Conservation (phyloP, 2,888 invertebrate genomes). For the Drepanosiphum platanoidis region DNA sequence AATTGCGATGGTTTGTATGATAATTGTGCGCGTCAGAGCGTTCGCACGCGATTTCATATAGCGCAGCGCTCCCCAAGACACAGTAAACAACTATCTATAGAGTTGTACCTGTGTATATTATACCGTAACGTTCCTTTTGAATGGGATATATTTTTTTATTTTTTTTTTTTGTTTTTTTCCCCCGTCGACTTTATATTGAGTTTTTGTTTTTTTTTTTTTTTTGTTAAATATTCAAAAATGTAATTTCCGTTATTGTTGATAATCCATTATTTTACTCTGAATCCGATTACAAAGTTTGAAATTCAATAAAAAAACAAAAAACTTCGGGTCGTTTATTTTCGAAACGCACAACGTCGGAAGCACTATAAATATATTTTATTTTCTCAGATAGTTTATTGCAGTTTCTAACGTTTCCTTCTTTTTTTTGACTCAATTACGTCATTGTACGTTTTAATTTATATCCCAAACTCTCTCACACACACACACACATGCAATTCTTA, state of each 20-base stretch:
- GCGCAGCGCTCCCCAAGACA: neutral
- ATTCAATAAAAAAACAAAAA: slow-evolving; percentile 44
- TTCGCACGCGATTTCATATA: neutral
- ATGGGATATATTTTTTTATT: neutral
- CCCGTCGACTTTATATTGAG: neutral
- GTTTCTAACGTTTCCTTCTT: slow-evolving; percentile 35
- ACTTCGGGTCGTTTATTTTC: slow-evolving; percentile 44
- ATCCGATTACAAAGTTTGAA: slow-evolving; percentile 48
- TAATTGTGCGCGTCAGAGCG: neutral
- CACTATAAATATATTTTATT: slow-evolving; percentile 25
- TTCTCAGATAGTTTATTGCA: slow-evolving; percentile 34
- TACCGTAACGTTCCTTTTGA: slow-evolving; percentile 6
- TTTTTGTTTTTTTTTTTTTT: slow-evolving; percentile 1
- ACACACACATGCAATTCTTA: neutral
- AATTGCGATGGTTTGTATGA: too few species aligned
- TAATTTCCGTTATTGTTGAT: slow-evolving; percentile 52
- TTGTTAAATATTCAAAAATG: slow-evolving; percentile 51
- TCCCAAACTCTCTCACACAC: neutral
- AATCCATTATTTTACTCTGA: slow-evolving; percentile 47
- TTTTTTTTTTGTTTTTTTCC: neutral
- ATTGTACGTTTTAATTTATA: slow-evolving; percentile 23
- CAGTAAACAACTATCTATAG: neutral
- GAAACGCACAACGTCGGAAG: slow-evolving; percentile 14
- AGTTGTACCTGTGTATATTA: neutral
- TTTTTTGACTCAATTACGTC: slow-evolving; percentile 26